Percentiles rank a stretch among this genome's conserved stretches.
Evolutionary conservation across 2,113 vertebrate genomes (phyloP).

Genomic region (Myanophis thanlyinensis): DNA sequence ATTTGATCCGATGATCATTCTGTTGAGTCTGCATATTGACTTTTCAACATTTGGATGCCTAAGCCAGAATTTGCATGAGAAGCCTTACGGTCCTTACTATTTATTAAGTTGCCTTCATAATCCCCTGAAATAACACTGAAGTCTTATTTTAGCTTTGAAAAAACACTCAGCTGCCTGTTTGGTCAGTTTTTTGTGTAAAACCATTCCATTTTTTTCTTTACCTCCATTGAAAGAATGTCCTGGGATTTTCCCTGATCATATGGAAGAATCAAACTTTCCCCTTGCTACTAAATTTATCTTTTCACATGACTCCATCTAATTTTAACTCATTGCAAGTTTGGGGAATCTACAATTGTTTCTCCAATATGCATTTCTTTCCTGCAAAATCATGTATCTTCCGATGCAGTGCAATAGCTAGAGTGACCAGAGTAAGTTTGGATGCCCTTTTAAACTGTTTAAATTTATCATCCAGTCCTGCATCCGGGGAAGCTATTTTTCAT

Average conservation of each 20-base stretch:
- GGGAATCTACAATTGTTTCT: not conserved
- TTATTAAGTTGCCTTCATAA: not conserved
- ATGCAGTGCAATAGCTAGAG: not conserved
- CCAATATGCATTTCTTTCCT: not conserved
- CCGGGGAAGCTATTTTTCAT: not conserved
- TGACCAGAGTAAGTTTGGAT: not conserved
- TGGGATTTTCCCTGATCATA: not conserved
- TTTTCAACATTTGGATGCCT: not conserved
- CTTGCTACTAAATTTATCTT: not conserved
- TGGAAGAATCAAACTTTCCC: not conserved
- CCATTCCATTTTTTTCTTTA: not conserved
- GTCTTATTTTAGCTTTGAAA: not conserved
- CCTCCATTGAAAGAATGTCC: not conserved
- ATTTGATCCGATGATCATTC: not conserved
- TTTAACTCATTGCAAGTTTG: not conserved
- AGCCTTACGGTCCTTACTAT: not conserved
- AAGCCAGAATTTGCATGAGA: not conserved
- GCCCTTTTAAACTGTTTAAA: not conserved
- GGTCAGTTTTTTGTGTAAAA: not conserved
- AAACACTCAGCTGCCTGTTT: not conserved
- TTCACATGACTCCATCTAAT: not conserved
- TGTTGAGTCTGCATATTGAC: not conserved
- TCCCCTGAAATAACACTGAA: not conserved
- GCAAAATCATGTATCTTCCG: not conserved
- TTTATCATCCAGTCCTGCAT: not conserved